These are phyloP conservation scores for Xiphophorus hellerii DNA, from an alignment of 2,113 vertebrate species.

Conservation along the genomic window DNA sequence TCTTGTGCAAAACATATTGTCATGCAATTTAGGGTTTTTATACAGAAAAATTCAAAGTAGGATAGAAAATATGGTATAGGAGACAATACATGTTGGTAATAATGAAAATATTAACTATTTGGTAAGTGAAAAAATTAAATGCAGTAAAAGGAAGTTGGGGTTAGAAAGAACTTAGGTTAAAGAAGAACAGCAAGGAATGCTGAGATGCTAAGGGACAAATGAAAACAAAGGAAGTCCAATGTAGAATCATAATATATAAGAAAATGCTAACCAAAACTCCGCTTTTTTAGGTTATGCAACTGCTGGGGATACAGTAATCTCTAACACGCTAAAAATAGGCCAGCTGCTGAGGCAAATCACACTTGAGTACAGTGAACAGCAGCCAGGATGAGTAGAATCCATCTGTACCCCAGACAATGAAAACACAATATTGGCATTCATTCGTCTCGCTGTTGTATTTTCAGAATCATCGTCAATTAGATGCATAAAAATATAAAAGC, in stretches of 20 bases:
- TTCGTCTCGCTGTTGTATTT: slow-evolving; percentile 1
- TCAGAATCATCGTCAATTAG: slow-evolving; percentile 1
- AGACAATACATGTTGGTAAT: slow-evolving; percentile 29
- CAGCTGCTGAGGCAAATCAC: slow-evolving; percentile 51
- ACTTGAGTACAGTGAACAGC: slow-evolving; percentile 46
- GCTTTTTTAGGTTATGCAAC: slow-evolving; percentile 55
- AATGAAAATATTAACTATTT: slow-evolving; percentile 20
- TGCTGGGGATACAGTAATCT: slow-evolving; percentile 21
- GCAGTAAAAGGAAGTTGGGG: slow-evolving; percentile 19
- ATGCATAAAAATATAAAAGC: neutral
- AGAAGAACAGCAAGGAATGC: slow-evolving; percentile 2
- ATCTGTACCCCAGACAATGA: slow-evolving; percentile 24
- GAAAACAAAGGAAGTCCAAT: slow-evolving; percentile 1
- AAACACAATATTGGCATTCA: neutral
- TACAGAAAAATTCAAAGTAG: neutral
- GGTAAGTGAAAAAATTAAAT: slow-evolving; percentile 29
- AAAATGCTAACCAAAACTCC: slow-evolving; percentile 35
- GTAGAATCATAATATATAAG: slow-evolving; percentile 20
- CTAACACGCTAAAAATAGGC: slow-evolving; percentile 61
- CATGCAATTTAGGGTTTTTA: slow-evolving; percentile 22
- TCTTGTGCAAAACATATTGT: slow-evolving; percentile 21
- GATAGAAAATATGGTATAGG: slow-evolving; percentile 29
- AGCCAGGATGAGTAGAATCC: slow-evolving; percentile 37
- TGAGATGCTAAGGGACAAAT: slow-evolving; percentile 8
- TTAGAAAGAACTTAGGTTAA: slow-evolving; percentile 5